Evolutionary conservation across 2,797 vertebrate genomes (phyloP), one percentile per base, ranked within the genome.

Genomic region (Acipenser transmontanus): DNA sequence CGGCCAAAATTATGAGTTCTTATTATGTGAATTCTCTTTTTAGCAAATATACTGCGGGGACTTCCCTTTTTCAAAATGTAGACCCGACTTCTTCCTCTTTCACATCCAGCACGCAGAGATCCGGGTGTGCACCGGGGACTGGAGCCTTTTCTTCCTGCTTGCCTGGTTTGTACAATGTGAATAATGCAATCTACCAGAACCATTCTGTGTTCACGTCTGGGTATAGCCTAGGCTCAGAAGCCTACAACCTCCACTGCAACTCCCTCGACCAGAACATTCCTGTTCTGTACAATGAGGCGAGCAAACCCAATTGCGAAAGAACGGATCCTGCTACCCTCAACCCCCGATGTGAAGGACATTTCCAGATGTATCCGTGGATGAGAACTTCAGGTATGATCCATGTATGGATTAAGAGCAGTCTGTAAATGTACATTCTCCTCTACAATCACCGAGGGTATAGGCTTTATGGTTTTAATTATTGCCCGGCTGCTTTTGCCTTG

Each of bases 1-100:
- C 84, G 91, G 85, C 86, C 85, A 89, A 91, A 95, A 95, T 93
- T 91, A 96, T 97, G 94, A 95, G 89, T 93, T 89, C 89, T 85
- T 89, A 87, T 81, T 89, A 91, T 87, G 90, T 89, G 88, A 92
- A 90, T 81, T 88, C 89, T 84, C 89, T 91, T 85, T 91, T 91
- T 89, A 89, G 87, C 85, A 90, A 90, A 89, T 91, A 91, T 84
- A 85, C 88, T 82, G 78, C 87, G 80, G 88, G 86, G 84, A 87
- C 85, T 81, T 87, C 87, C 80, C 85, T 90, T 72, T 92, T 91
- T 84, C 87, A 85, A 87, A 91, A 88, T 83, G 85, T 87, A 72
- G 89, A 91, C 82, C 81, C 85, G 70, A 90, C 87, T 85, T 88
- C 87, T 82, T 91, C 86, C 81, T 88, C 89, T 80, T 90, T 90